Base-by-base conservation (phyloP, 2,888 invertebrate species). In the Carpatolechia fugitivella region DNA sequence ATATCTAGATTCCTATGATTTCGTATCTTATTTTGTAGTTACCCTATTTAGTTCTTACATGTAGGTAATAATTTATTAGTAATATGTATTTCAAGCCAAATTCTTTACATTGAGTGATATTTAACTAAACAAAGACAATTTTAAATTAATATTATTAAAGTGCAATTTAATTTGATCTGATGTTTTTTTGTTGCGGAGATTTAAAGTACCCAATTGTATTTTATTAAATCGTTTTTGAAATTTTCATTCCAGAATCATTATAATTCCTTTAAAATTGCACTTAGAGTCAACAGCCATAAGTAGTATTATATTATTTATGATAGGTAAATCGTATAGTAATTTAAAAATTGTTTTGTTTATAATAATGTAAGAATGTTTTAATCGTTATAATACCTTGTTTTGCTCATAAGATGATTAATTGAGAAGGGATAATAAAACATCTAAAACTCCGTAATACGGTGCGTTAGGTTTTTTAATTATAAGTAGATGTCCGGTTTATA, bases 101-200 rank as follows among this genome's bases (percentile, higher is more conserved):
- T 81, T 84, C 66, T 70, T 67, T 71, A 74, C 69, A 69, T 68
- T 77, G 76, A 85, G 87, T 87, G 85, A 85, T 85, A 80, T 69
- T 60, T 62, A 70, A 72, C 57, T 68, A 69, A 76, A 70, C 69
- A 80, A 80, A 81, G 77, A 81, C 69, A 71, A 71, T 69, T 8
- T 29, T 44, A 70, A 62, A 62, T 60, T 62, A 65, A 51, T 58
- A 60, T 59, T 56, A 58, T 56, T 63, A 60, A 58, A 78, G 80
- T 77, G 76, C 72, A 80, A 79, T 77, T 76, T 77, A 80, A 82
- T 82, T 80, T 83, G 88, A 87, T 79, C 70, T 80, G 46, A n/a
- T n/a, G n/a, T n/a, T n/a, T n/a, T n/a, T 78, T 74, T 77, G 80
- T 85, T 85, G 73, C 66, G 69, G 63, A 71, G 58, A 76, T 80